phyloP scores from a whole-genome alignment of 2,113 vertebrate genomes.

The Dipodomys merriami region DNA sequence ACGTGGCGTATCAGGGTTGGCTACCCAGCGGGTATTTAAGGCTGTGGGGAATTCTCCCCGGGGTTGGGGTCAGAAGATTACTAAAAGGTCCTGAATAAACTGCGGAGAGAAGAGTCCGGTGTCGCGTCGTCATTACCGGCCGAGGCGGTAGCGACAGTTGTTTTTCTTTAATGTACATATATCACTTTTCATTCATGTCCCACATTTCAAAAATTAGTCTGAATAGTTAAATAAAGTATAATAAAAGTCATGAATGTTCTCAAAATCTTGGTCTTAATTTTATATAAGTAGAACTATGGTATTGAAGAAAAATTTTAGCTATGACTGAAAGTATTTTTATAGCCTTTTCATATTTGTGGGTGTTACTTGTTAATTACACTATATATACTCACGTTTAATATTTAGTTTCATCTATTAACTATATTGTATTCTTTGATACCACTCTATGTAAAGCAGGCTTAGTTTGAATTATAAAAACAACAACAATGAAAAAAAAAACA shows the following conservation, averaged over 20 bases:
- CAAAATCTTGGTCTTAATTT: conserved; percentile 51
- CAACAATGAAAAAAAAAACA: neutral
- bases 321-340: conserved; percentile 58
- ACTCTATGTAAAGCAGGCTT: neutral
- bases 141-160: no score
- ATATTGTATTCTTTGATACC: neutral
- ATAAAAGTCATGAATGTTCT: conserved; percentile 58
- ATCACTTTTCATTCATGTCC: neutral
- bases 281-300: conserved; percentile 19
- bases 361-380: neutral
- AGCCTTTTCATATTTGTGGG: conserved; percentile 2
- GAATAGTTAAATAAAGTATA: no score
- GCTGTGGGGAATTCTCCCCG: no score
- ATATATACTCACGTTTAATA: neutral
- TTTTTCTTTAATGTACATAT: neutral
- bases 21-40: no score
- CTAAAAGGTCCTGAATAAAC: no score
- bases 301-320: conserved; percentile 68
- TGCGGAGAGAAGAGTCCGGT: no score
- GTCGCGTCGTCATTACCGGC: no score
- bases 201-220: conserved; percentile 34
- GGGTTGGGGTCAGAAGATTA: no score
- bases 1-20: no score
- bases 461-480: neutral
- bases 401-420: neutral